These are phyloP conservation scores for Urocitellus parryii DNA, from an alignment of 2,113 vertebrate genomes.

Conservation along the genomic window DNA sequence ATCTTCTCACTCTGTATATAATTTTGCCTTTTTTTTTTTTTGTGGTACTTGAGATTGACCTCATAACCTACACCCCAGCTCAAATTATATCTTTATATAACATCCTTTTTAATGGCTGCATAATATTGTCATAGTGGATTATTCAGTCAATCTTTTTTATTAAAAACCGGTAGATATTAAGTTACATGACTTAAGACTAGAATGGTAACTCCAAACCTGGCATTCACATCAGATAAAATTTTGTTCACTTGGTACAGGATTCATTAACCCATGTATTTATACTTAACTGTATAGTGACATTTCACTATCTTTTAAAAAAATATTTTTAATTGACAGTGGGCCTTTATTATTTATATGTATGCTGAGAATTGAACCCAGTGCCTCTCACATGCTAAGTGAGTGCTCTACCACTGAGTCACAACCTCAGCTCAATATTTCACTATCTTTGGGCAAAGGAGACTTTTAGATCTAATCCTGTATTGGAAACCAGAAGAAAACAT, in stretches of 20 bases:
- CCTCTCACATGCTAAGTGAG: too few species aligned
- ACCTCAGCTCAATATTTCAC: not conserved
- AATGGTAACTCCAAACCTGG: conserved; percentile 26
- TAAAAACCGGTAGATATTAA: not conserved
- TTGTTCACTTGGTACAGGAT: not conserved
- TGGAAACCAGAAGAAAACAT: conserved; percentile 69
- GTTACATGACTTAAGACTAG: conserved; percentile 11
- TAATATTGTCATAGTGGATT: not conserved
- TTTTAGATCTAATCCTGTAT: conserved; percentile 55
- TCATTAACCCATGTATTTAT: not conserved
- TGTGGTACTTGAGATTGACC: not conserved
- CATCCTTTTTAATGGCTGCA: not conserved
- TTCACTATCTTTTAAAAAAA: not conserved
- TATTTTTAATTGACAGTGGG: too few species aligned
- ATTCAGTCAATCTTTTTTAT: not conserved
- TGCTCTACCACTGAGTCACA: too few species aligned
- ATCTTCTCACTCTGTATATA: not conserved
- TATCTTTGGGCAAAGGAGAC: conserved; percentile 41
- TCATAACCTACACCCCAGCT: not conserved
- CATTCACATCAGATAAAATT: conserved; percentile 43
- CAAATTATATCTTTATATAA: not conserved
- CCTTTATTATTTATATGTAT: too few species aligned
- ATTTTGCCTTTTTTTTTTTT: not conserved
- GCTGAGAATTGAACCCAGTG: too few species aligned
- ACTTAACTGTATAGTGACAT: not conserved